A percentile compares a stretch with the other conserved stretches of the same genome.
Evolutionary conservation across 2,888 invertebrate species (phyloP).

Genomic region (Vesta saturnalis): DNA sequence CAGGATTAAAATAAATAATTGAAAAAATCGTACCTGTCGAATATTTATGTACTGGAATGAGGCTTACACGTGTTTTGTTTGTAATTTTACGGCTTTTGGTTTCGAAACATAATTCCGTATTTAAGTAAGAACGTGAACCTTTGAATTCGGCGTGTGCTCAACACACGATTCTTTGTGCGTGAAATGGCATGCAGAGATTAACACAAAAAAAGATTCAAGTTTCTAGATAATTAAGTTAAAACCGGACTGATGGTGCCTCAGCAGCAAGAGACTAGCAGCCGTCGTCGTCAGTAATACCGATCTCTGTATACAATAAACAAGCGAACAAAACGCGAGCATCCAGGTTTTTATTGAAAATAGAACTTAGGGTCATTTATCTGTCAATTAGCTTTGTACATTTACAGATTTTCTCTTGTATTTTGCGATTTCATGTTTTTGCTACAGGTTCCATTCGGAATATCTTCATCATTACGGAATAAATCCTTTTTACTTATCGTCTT

Average conservation of each 20-base stretch:
- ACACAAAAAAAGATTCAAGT: slow-evolving; percentile 51
- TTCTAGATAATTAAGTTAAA: slow-evolving; percentile 58
- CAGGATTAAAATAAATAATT: too few species aligned
- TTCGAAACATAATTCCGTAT: slow-evolving; percentile 45
- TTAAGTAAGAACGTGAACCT: slow-evolving; percentile 37
- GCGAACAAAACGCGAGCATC: slow-evolving; percentile 42
- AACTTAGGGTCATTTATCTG: slow-evolving; percentile 38
- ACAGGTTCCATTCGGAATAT: not conserved
- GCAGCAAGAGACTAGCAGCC: too few species aligned
- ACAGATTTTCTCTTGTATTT: slow-evolving; percentile 30
- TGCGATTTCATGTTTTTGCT: slow-evolving; percentile 23
- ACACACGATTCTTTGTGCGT: slow-evolving; percentile 41
- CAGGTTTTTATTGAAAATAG: slow-evolving; percentile 37
- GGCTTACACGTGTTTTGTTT: slow-evolving; percentile 45
- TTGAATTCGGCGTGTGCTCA: slow-evolving; percentile 49
- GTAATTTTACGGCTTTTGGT: slow-evolving; percentile 49
- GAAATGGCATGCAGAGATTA: slow-evolving; percentile 47
- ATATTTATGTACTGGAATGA: slow-evolving; percentile 16
- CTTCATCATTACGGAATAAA: slow-evolving; percentile 10
- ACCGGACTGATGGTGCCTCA: slow-evolving; percentile 43
- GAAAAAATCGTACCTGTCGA: too few species aligned
- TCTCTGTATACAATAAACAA: slow-evolving; percentile 51
- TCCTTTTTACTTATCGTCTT: slow-evolving; percentile 20
- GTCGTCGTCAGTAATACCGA: slow-evolving; percentile 42
- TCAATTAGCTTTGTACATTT: slow-evolving; percentile 40